Base-by-base conservation (phyloP, 2,888 invertebrate genomes). In the Plagodis dolabraria region DNA sequence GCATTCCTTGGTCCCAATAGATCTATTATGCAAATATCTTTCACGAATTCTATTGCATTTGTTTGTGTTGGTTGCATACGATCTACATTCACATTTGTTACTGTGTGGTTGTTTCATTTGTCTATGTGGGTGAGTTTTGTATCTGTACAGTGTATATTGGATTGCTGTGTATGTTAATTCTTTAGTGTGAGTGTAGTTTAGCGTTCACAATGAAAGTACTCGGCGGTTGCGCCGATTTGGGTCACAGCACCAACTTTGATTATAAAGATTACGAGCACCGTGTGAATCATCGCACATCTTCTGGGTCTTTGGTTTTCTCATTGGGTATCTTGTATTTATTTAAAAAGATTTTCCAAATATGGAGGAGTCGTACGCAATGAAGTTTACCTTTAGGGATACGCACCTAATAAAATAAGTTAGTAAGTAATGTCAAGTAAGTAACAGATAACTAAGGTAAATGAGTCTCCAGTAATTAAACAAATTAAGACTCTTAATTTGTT, bases 201-300 rank as follows among this genome's bases (percentile, higher is more conserved):
- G 85, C 86, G 86, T 88, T 87, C 87, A 91, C 92, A 92, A 92
- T 91, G 91, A 92, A 91, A 91, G 92, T 90, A 91, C 88, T 85
- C 82, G 85, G 79, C 84, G 83, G 87, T 90, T 90, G 89, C 89
- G 82, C 76, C 87, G 89, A 92, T 91, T 92, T 92, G 83, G 92
- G 92, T 92, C 92, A 92, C 81, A 89, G 88, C 82, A 74, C 85
- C 83, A 89, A 89, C 87, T 91, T 89, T 91, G 91, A 92, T 92
- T 90, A 89, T 85, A 87, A 88, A 90, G 90, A 92, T 92, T 91
- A 89, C 83, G 80, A 85, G 75, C 74, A 74, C 77, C 85, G 87
- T 89, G 90, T 92, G 92, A 92, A 89, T 91, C 90, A 91, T 82
- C 82, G 84, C 82, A 83, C 87, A 86, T 91, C 88, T 86, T 87